A percentile compares a stretch with the other conserved stretches of the same genome.
Conservation (phyloP, 92 coral and sea anemone species). For the Hydrozoanthus gracilis region DNA sequence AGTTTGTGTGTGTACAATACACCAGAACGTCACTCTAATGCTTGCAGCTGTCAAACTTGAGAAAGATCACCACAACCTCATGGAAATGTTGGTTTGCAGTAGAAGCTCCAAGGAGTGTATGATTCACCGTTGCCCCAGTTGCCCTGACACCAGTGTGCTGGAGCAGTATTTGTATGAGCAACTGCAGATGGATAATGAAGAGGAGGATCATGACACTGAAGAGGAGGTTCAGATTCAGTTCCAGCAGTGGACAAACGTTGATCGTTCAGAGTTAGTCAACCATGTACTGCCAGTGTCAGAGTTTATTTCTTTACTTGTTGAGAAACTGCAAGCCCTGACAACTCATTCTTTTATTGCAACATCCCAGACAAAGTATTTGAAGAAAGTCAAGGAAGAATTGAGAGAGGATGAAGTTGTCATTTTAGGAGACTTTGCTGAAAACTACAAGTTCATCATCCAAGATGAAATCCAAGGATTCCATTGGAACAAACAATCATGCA, state of each 20-base stretch:
- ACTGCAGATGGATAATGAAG: background rate
- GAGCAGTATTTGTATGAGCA: conserved; percentile 17
- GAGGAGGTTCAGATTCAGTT: conserved; percentile 14
- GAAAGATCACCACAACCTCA: conserved; percentile 12
- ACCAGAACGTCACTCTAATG: conserved; percentile 22
- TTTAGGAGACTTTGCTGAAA: conserved; percentile 44
- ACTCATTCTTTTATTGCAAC: conserved; percentile 34
- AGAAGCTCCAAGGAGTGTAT: conserved; percentile 26
- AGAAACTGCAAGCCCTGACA: conserved; percentile 9
- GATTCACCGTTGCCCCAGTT: conserved; percentile 11
- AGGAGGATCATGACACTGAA: conserved; percentile 1
- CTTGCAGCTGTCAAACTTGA: conserved; percentile 2
- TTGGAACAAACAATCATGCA: background rate
- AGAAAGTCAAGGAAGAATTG: conserved; percentile 38
- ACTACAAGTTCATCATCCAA: conserved; percentile 36
- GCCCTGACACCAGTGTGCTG: background rate
- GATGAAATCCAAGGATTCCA: background rate
- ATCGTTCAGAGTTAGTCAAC: conserved; percentile 37
- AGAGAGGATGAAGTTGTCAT: conserved; percentile 37
- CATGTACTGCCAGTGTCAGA: conserved; percentile 32
- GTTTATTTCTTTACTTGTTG: conserved; percentile 19
- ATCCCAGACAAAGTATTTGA: conserved; percentile 41
- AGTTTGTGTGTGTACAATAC: conserved; percentile 23
- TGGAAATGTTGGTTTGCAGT: conserved; percentile 20
- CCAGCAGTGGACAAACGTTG: conserved; percentile 47